Evolutionary conservation across 2,797 vertebrate species (phyloP).

Genomic region (Neosilurus hyrtlii): DNA sequence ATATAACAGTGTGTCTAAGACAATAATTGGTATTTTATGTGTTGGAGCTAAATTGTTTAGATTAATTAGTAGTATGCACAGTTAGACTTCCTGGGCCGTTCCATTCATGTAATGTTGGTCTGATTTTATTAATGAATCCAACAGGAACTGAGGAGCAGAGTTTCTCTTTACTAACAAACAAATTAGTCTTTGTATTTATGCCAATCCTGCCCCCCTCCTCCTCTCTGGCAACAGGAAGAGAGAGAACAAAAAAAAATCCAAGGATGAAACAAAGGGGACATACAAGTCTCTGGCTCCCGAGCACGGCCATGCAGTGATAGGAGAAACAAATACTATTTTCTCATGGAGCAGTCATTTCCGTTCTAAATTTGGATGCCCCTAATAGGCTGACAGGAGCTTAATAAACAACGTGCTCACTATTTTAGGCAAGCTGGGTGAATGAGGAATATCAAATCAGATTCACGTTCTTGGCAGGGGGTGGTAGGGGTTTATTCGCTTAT

Average conservation of each 20-base stretch:
- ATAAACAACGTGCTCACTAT: conserved; percentile 63
- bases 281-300: conserved; percentile 71
- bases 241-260: conserved; percentile 69
- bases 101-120: conserved; percentile 53
- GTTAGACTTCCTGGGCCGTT: conserved; percentile 8
- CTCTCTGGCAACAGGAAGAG: conserved; percentile 44
- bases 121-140: conserved; percentile 74
- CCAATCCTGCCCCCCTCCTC: conserved; percentile 59
- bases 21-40: conserved; percentile 1
- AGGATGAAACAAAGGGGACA: conserved; percentile 78
- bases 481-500: not conserved
- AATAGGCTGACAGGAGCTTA: conserved; percentile 58
- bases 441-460: conserved; percentile 57
- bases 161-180: conserved; percentile 80
- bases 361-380: conserved; percentile 72
- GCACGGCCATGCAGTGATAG: conserved; percentile 70
- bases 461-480: conserved; percentile 42
- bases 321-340: conserved; percentile 75
- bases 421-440: conserved; percentile 57
- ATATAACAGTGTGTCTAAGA: not conserved
- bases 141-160: conserved; percentile 74
- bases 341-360: conserved; percentile 69
- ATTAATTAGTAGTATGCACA: conserved; percentile 10
- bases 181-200: conserved; percentile 78
- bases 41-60: not conserved